Conservation (phyloP, 2,888 invertebrate genomes). For the Cheilosia vulpina region DNA sequence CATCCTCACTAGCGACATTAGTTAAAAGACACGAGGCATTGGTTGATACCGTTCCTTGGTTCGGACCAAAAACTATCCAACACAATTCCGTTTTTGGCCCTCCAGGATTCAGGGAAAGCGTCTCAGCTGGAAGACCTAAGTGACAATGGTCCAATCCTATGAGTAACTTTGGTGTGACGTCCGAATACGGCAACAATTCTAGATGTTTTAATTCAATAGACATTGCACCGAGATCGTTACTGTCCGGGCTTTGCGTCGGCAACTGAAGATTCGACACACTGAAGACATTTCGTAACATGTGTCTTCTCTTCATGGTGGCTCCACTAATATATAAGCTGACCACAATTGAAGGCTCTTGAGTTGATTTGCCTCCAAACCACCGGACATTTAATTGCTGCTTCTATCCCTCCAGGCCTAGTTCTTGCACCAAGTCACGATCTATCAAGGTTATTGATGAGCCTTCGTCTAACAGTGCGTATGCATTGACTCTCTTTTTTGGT, state of each 20-base stretch:
- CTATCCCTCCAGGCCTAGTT: slow-evolving; percentile 47
- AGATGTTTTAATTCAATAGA: slow-evolving; percentile 4
- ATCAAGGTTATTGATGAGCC: slow-evolving; percentile 57
- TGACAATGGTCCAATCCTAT: slow-evolving; percentile 60
- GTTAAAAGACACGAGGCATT: slow-evolving; percentile 17
- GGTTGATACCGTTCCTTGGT: background rate
- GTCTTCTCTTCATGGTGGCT: slow-evolving; percentile 11
- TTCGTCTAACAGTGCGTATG: slow-evolving; percentile 39
- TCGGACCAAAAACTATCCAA: slow-evolving; percentile 44
- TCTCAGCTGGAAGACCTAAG: slow-evolving; percentile 49
- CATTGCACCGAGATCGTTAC: slow-evolving; percentile 7
- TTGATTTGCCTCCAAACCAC: slow-evolving; percentile 44
- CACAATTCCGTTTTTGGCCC: slow-evolving; percentile 50
- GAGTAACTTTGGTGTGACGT: slow-evolving; percentile 45
- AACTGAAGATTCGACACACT: slow-evolving; percentile 16
- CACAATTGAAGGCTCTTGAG: slow-evolving; percentile 40
- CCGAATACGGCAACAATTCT: slow-evolving; percentile 27
- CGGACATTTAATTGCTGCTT: slow-evolving; percentile 36
- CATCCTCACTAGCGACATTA: slow-evolving; percentile 14
- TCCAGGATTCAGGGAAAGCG: slow-evolving; percentile 15
- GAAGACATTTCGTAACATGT: slow-evolving; percentile 16
- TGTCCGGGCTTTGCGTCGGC: slow-evolving; percentile 50
- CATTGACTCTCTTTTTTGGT: slow-evolving; percentile 4
- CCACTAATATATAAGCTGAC: slow-evolving; percentile 52
- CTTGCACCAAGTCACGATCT: slow-evolving; percentile 23